Percentiles rank a stretch among this genome's conserved stretches.
Conservation (phyloP, 2,797 vertebrate genomes). For the Onychomys torridus region DNA sequence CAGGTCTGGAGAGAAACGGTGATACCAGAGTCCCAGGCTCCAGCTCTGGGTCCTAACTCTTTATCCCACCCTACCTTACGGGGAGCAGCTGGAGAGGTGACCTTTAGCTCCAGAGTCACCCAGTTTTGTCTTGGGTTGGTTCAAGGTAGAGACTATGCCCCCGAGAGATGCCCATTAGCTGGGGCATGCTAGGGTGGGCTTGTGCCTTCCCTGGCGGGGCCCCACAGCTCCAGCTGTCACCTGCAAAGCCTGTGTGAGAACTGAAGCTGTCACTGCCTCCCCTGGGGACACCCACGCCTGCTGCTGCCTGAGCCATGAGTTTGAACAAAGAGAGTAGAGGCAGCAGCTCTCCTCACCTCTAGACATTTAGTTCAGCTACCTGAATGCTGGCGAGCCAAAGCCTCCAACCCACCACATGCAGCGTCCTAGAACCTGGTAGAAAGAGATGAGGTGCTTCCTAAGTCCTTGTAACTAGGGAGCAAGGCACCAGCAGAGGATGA, state of each 20-base stretch:
- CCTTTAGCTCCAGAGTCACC: neutral
- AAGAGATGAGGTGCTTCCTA: slow-evolving; percentile 58
- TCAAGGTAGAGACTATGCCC: neutral
- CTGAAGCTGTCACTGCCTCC: slow-evolving; percentile 81
- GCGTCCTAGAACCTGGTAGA: neutral
- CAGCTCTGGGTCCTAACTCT: neutral
- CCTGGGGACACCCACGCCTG: slow-evolving; percentile 75
- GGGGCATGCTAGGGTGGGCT: slow-evolving; percentile 4
- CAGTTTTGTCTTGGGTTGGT: neutral
- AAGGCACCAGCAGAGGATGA: neutral
- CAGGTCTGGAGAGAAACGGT: neutral
- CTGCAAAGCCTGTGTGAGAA: slow-evolving; percentile 76
- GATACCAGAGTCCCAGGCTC: neutral
- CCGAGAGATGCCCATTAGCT: slow-evolving; percentile 17
- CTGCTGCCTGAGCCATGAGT: slow-evolving; percentile 68
- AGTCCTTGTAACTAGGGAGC: slow-evolving; percentile 17
- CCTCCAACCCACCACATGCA: slow-evolving; percentile 3
- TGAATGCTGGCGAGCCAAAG: slow-evolving; percentile 1
- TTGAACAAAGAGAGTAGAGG: slow-evolving; percentile 81
- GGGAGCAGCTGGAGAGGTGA: neutral
- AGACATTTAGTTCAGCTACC: slow-evolving; percentile 62
- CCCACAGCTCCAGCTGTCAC: slow-evolving; percentile 71
- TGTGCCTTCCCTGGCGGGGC: slow-evolving; percentile 11
- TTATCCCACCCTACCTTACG: neutral
- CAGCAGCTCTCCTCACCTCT: slow-evolving; percentile 68